Conservation (phyloP, 2,888 invertebrate species). For the Orthosia gothica region DNA sequence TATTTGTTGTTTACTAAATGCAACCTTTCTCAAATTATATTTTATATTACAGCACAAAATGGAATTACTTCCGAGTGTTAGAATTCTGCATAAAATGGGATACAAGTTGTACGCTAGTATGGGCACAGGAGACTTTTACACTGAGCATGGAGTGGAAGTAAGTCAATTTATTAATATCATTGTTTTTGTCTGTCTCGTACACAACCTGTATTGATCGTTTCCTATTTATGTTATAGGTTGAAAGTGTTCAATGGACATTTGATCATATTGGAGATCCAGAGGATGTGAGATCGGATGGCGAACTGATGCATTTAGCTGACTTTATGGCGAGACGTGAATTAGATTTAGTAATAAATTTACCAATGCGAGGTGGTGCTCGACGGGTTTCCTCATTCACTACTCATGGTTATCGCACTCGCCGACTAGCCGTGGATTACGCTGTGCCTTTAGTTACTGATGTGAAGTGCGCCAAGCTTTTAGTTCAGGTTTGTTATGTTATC, state of each 20-base stretch:
- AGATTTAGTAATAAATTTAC: slow-evolving; percentile 99
- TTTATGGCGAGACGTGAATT: slow-evolving; percentile 98
- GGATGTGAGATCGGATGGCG: slow-evolving; percentile 94
- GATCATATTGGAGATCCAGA: slow-evolving; percentile 96
- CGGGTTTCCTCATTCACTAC: slow-evolving; percentile 98
- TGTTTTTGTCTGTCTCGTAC: background rate
- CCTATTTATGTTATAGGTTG: slow-evolving; percentile 93
- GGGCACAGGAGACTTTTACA: slow-evolving; percentile 99
- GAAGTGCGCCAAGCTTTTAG: slow-evolving; percentile 99
- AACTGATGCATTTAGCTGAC: slow-evolving; percentile 97
- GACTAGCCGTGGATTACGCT: slow-evolving; percentile 99
- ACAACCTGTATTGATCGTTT: background rate
- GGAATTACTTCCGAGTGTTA: slow-evolving; percentile 96
- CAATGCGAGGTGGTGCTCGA: slow-evolving; percentile 98
- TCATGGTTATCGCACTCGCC: slow-evolving; percentile 98
- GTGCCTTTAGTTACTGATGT: slow-evolving; percentile 99
- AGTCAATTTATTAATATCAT: slow-evolving; percentile 72
- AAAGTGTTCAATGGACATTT: slow-evolving; percentile 99
- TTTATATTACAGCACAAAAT: slow-evolving; percentile 95
- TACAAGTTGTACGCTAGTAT: slow-evolving; percentile 99
- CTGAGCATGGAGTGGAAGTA: slow-evolving; percentile 97
- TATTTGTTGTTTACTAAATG: background rate
- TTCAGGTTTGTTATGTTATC: slow-evolving; percentile 93
- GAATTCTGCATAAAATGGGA: slow-evolving; percentile 96
- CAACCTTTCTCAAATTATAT: background rate